A percentile compares a stretch with the other conserved stretches of the same genome.
phyloP scores from a whole-genome alignment of 2,113 vertebrate genomes.

The Toxotes chatareus region DNA sequence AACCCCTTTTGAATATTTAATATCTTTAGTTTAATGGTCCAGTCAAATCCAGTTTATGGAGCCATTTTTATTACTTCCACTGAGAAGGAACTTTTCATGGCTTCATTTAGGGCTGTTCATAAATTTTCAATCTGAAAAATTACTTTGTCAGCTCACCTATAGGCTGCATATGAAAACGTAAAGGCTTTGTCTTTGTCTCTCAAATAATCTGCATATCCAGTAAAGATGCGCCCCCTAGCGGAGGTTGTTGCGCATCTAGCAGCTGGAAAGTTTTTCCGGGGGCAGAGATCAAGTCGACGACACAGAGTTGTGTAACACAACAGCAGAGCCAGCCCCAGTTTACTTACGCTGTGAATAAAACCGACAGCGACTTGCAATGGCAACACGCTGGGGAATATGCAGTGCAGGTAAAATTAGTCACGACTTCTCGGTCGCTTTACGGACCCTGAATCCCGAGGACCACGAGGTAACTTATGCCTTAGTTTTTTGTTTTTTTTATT shows the following conservation, averaged over 20 bases:
- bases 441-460: constrained; percentile 6
- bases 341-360: no score
- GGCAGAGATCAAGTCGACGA: not conserved
- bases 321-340: no score
- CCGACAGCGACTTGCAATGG: not conserved
- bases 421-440: constrained; percentile 25
- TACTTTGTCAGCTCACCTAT: no score
- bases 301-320: not conserved
- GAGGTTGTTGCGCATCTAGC: not conserved
- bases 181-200: no score
- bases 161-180: no score
- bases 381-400: constrained; percentile 38
- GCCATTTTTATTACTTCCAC: not conserved
- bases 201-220: no score
- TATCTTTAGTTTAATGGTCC: not conserved
- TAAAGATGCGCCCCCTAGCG: not conserved
- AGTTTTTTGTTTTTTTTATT: not conserved
- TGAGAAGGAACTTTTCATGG: not conserved
- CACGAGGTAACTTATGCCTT: constrained; percentile 5
- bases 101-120: no score
- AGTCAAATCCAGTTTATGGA: not conserved
- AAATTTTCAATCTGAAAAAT: no score
- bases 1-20: no score
- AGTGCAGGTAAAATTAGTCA: constrained; percentile 30
- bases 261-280: no score